phyloP scores from a whole-genome alignment of 2,113 vertebrate genomes.

The Phyllopteryx taeniolatus region DNA sequence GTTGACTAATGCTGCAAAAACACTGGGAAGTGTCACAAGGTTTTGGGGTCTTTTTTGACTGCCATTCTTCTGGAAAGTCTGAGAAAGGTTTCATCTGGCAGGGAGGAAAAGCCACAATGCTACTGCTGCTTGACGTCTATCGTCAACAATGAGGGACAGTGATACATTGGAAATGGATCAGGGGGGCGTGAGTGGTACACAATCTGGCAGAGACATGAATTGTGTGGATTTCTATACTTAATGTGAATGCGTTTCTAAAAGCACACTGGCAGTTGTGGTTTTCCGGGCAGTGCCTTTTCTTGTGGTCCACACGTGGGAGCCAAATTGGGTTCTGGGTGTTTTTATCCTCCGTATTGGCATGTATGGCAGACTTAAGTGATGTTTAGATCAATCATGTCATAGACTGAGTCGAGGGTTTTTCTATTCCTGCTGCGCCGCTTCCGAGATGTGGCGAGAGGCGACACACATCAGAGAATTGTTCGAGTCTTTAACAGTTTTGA shows the following conservation, averaged over 20 bases:
- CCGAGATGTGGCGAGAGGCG: slow-evolving; percentile 59
- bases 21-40: slow-evolving; percentile 53
- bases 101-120: slow-evolving; percentile 31
- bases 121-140: slow-evolving; percentile 30
- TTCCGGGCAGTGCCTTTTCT: slow-evolving; percentile 75
- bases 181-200: slow-evolving; percentile 40
- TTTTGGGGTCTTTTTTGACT: slow-evolving; percentile 44
- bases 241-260: slow-evolving; percentile 56
- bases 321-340: slow-evolving; percentile 53
- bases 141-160: slow-evolving; percentile 22
- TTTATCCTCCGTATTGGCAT: slow-evolving; percentile 46
- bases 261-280: slow-evolving; percentile 63
- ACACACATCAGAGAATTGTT: slow-evolving; percentile 55
- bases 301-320: slow-evolving; percentile 76
- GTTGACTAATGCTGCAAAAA: slow-evolving; percentile 53
- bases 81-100: slow-evolving; percentile 33
- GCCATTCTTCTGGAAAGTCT: slow-evolving; percentile 56
- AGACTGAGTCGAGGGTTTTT: slow-evolving; percentile 56
- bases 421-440: slow-evolving; percentile 57
- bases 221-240: slow-evolving; percentile 43
- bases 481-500: slow-evolving; percentile 41
- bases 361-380: slow-evolving; percentile 52
- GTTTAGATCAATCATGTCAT: slow-evolving; percentile 64
- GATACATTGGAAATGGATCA: slow-evolving; percentile 49
- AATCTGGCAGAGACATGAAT: slow-evolving; percentile 30